Evolutionary conservation across 2,113 vertebrate species (phyloP).

Genomic region (Caracal caracal): DNA sequence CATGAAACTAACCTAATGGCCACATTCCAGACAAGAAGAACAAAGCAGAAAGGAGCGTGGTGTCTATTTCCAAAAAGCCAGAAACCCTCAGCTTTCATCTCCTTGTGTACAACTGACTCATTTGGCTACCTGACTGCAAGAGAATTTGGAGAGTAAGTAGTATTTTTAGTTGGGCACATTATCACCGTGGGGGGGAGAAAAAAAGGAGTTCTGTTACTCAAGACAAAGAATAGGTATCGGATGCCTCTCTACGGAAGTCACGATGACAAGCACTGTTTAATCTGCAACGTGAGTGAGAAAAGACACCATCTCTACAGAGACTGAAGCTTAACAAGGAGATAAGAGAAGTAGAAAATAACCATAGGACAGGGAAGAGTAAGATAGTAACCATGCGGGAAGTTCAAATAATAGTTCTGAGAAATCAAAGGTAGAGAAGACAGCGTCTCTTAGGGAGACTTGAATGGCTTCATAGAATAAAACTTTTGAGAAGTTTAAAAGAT

Average conservation of each 20-base stretch:
- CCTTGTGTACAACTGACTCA: constrained; percentile 26
- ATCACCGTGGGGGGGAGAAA: background rate
- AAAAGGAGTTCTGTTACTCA: constrained; percentile 13
- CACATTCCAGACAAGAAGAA: background rate
- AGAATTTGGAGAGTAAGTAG: constrained; percentile 46
- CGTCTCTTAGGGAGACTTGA: background rate
- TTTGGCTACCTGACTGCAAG: constrained; percentile 21
- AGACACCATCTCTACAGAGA: background rate
- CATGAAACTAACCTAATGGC: background rate
- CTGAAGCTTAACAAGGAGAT: background rate
- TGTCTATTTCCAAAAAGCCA: background rate
- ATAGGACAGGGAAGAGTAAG: background rate
- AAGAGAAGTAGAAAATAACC: background rate
- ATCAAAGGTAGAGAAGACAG: background rate
- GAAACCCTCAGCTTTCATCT: constrained; percentile 17
- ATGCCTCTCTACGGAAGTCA: background rate
- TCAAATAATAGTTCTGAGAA: background rate
- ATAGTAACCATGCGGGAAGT: background rate
- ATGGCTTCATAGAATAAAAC: background rate
- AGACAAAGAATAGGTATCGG: background rate
- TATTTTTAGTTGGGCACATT: constrained; percentile 54
- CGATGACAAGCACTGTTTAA: background rate
- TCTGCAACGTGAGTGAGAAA: background rate
- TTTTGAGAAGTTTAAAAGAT: background rate
- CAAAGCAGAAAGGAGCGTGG: background rate